A percentile compares a stretch with the other conserved stretches of the same genome.
phyloP scores from a whole-genome alignment of 1,140 invertebrate species.

The Eueides isabella region DNA sequence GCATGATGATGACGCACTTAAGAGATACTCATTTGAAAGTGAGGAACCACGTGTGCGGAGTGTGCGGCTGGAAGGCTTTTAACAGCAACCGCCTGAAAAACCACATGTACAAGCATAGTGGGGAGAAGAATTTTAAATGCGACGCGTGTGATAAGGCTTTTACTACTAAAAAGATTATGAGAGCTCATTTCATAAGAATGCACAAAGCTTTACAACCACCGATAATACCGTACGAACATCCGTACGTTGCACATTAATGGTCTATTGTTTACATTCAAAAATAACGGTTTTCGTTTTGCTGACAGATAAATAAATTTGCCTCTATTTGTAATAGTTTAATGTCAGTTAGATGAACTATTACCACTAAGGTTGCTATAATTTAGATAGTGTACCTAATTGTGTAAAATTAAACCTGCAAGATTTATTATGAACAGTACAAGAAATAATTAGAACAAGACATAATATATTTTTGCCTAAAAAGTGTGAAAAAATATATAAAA shows the following conservation, averaged over 20 bases:
- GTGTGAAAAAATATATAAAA: no score
- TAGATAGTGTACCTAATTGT: no score
- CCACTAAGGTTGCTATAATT: no score
- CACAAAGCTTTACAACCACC: slow-evolving; percentile 55
- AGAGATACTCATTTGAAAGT: slow-evolving; percentile 70
- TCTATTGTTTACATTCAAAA: neutral
- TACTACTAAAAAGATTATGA: slow-evolving; percentile 73
- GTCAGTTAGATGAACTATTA: neutral
- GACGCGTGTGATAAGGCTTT: slow-evolving; percentile 71
- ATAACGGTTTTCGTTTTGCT: neutral
- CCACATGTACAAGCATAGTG: slow-evolving; percentile 76
- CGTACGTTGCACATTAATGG: slow-evolving; percentile 48
- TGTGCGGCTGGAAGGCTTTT: slow-evolving; percentile 72
- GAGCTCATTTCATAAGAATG: slow-evolving; percentile 67
- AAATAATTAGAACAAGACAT: no score
- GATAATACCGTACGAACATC: slow-evolving; percentile 53
- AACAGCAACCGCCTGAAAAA: slow-evolving; percentile 68
- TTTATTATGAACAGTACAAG: no score
- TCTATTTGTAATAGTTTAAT: neutral
- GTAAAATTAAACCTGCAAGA: no score
- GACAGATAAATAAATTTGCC: neutral
- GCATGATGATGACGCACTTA: slow-evolving; percentile 75
- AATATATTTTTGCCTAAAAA: no score
- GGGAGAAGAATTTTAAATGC: slow-evolving; percentile 76
- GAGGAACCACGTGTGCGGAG: slow-evolving; percentile 63